phyloP scores from a whole-genome alignment of 2,113 vertebrate genomes.

The Zosterops lateralis region DNA sequence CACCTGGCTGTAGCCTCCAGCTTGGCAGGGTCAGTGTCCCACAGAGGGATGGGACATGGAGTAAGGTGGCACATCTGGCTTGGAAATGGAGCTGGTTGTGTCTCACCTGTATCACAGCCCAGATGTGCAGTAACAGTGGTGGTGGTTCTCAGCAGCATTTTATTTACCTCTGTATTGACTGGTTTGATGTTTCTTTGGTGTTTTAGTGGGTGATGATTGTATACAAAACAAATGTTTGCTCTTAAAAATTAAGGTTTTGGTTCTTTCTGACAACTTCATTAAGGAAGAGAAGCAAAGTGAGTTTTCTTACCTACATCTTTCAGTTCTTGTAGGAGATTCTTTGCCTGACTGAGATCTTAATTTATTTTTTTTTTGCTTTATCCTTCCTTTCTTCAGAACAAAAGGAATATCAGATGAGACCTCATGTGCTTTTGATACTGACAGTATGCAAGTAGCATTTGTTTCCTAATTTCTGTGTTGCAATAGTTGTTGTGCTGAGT shows the following conservation, averaged over 20 bases:
- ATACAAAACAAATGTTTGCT: background rate
- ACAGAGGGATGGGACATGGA: background rate
- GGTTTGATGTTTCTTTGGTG: background rate
- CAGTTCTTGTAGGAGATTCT: background rate
- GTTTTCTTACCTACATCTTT: background rate
- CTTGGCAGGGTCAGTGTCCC: background rate
- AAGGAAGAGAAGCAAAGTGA: background rate
- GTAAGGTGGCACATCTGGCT: background rate
- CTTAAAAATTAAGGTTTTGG: background rate
- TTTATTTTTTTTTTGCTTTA: background rate
- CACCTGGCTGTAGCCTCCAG: background rate
- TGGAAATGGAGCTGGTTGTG: background rate
- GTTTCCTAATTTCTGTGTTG: background rate
- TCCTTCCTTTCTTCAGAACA: background rate
- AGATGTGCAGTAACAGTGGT: background rate
- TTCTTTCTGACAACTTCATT: background rate
- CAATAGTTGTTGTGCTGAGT: background rate
- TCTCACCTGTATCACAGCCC: background rate
- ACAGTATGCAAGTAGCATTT: background rate
- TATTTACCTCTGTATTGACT: background rate
- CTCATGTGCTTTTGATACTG: background rate
- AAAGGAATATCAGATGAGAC: background rate
- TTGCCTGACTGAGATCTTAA: background rate
- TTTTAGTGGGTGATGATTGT: background rate
- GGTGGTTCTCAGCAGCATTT: background rate